Base-by-base conservation (phyloP, 2,797 vertebrate genomes). In the Acomys russatus region DNA sequence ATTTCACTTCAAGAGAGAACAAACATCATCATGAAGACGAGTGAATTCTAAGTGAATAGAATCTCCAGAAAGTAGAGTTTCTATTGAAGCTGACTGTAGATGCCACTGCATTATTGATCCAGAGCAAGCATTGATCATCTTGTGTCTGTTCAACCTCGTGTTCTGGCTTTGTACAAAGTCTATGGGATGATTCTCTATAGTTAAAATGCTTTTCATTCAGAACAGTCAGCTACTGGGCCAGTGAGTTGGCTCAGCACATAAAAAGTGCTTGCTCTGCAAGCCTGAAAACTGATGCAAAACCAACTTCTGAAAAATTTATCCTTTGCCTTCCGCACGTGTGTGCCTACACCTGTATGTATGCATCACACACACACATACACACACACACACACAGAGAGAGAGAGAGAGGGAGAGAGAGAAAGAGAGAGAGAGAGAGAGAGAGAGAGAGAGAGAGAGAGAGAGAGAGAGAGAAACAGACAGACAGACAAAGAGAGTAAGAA, bases 71-170 rank as follows among this genome's bases (percentile, higher is more conserved):
- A 98, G 93, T 90, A 97, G 94, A 98, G 86, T 25, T 97, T 98
- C 97, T 96, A 91, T 97, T 98, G 97, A 98, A 98, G 97, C 96
- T 22, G 96, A 97, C 91, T 73, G 44, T 85, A 94, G 90, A 97
- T 98, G 97, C 88, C 96, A 98, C 97, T 97, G 98, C 97, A 82
- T 96, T 98, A 98, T 97, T 98, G 97, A 98, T 98, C 90, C 97
- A 97, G 77, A 92, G 96, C 84, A 59, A 94, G 51, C 96, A 98
- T 97, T 49, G 93, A 98, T 98, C 97, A 96, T 93, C 79, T 92
- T 88, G 84, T 90, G 92, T 94, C 95, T 97, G 88, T 96, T 97
- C 96, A 97, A 88, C 83, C 51, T 73, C 33, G 86, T 4, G 35
- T 92, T 97, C 98, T 96, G 95, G 93, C 70, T 93, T 97, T 98